Percentiles rank a stretch among this genome's conserved stretches.
Evolutionary conservation across 2,888 invertebrate genomes (phyloP).

Genomic region (Stictocephala bisonia): DNA sequence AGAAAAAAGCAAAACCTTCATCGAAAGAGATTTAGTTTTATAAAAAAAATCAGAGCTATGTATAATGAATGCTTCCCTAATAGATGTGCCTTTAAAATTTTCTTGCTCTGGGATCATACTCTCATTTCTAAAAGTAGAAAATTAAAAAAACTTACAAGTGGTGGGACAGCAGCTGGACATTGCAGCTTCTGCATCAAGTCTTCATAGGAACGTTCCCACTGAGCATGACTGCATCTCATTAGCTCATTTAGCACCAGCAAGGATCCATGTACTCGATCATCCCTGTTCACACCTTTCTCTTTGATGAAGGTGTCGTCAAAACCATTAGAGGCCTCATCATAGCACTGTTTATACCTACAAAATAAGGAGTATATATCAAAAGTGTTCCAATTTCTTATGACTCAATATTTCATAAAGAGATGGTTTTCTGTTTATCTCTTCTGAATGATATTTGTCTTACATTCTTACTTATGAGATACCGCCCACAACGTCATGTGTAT

Average conservation of each 20-base stretch:
- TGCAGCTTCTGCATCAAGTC: constrained; percentile 66
- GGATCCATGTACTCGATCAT: constrained; percentile 94
- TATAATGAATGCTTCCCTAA: no score
- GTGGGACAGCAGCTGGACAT: constrained; percentile 36
- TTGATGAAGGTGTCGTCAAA: constrained; percentile 75
- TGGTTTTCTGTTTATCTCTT: no score
- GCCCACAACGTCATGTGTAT: no score
- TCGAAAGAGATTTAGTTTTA: no score
- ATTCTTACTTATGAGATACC: no score
- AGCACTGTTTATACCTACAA: constrained; percentile 84
- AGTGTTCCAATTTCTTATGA: background rate
- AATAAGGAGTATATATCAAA: constrained; percentile 19
- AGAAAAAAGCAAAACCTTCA: no score
- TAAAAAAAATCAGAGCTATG: no score
- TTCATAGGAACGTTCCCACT: constrained; percentile 86
- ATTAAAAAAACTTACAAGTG: constrained; percentile 13
- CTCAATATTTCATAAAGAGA: background rate
- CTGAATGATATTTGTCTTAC: no score
- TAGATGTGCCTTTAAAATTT: no score
- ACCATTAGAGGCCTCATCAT: constrained; percentile 86
- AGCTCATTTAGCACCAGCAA: constrained; percentile 94
- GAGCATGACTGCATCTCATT: constrained; percentile 87
- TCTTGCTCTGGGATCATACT: no score
- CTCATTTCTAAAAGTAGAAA: background rate
- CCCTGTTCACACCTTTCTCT: constrained; percentile 84